Evolutionary conservation across 2,797 vertebrate species (phyloP), one percentile per base, ranked within the genome.

Genomic region (Harpagifer antarcticus): DNA sequence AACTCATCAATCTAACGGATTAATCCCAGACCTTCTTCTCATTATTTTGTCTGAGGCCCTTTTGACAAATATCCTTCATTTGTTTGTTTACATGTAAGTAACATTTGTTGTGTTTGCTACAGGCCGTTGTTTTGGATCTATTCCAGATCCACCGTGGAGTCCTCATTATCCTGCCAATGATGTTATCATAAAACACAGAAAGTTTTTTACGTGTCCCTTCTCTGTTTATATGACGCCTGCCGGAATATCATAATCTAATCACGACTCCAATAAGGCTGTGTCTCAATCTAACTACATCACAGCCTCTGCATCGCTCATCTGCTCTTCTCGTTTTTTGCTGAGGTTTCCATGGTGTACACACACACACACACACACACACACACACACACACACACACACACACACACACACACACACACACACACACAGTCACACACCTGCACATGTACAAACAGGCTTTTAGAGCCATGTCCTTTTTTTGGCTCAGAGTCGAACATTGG

Each of bases 201-300:
- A 69, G 64, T 63, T 73, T 76, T 89, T 83, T 69, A 86, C 74
- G 61, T 66, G 19, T 47, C 64, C 48, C 19, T 44, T 40, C 62
- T 48, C 57, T 75, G 58, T 44, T 40, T 60, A 66, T 49, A 74
- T 42, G 72, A 79, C 76, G 72, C 86, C 82, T 81, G 72, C 67
- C 77, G 81, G 86, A 88, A 76, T 52, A 87, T 82, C 73, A 11
- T 79, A 81, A 89, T 86, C 81, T 58, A 87, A 90, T 89, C 82
- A 79, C 17, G 72, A 52, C 79, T 88, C 76, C 78, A 81, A 73
- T 86, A 83, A 78, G 60, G 69, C 70, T 58, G 47, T 68, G 74
- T 84, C 82, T 86, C 79, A 20, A 48, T 78, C 78, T 89, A 86
- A 90, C 82, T 52, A 82, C 81, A 89, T 88, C 82, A 85, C 16